Evolutionary conservation across 2,113 vertebrate species (phyloP), one percentile per base, ranked within the genome.

Genomic region (Willisornis vidua): DNA sequence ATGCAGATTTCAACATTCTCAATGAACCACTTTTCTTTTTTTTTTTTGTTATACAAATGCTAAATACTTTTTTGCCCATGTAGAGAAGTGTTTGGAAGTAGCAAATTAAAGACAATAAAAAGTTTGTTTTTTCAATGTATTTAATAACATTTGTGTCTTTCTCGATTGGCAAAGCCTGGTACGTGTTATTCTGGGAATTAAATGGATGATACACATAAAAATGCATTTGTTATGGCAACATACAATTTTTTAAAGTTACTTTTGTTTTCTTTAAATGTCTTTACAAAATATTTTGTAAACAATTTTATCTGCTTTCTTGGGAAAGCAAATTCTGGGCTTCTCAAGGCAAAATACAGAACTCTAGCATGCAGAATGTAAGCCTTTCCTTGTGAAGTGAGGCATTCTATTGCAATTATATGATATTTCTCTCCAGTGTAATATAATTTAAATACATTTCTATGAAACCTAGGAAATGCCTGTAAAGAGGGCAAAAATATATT

Each of bases 1-100:
- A 97, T 98, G 95, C 97, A 98, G 97, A 97, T 98, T 98, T 98
- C 98, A 98, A 96, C 95, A 94, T 98, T 97, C 97, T 98, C 94
- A 97, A 88, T 97, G 94, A 98, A 96, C 93, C 96, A 85, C 96
- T 98, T 97, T 94, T 79, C 95, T 96, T 97, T 94, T 97, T 94
- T 79, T 79, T 95, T 96, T 97, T 94, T 97, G 95, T 97, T 97
- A 94, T 81, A 89, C 87, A 70, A 72, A 95, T 97, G 83, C 95
- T 96, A 96, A 98, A 97, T 98, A 97, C 96, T 94, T 98, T 95
- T 98, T 98, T 98, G 92, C 88, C 91, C 89, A 97, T 93, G 92
- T 95, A 87, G 49, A 54, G 81, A 74, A 90, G 48, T 46, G 1
- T 93, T 97, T 98, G 88, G 87, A 95, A 96, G 82, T 96, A 94